Conservation (phyloP, 64 coral and sea anemone species). For the Acropora yongei region DNA sequence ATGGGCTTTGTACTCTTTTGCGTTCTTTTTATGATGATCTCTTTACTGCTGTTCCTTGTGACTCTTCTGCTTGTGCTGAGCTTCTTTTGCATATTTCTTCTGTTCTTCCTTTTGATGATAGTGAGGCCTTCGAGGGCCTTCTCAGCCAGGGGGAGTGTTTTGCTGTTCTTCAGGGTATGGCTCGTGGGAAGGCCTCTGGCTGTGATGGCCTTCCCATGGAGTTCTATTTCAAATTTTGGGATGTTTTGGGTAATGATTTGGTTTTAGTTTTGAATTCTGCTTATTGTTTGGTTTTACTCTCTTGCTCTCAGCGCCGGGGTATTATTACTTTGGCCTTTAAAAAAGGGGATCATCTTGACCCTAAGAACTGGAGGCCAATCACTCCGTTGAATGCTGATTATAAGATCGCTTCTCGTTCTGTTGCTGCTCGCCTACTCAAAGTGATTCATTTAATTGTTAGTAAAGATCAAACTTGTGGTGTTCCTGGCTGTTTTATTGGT, state of each 20-base stretch:
- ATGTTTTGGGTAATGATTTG: not conserved
- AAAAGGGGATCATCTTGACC: conserved; percentile 13
- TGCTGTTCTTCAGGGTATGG: conserved; percentile 41
- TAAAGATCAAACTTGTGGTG: conserved; percentile 46
- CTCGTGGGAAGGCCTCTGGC: conserved; percentile 16
- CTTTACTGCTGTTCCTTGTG: no score
- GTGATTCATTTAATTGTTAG: conserved; percentile 2
- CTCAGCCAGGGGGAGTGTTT: not conserved
- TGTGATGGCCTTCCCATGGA: conserved; percentile 45
- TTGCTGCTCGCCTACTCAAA: not conserved
- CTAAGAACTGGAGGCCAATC: conserved; percentile 6
- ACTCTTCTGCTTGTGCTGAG: no score
- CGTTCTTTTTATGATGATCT: no score
- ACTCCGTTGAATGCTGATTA: conserved; percentile 1
- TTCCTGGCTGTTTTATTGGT: conserved; percentile 39
- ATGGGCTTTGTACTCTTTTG: no score
- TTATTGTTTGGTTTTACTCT: not conserved
- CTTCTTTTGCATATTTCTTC: no score
- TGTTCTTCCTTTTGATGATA: no score
- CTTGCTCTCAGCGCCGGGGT: not conserved
- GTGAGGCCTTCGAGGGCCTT: conserved; percentile 9
- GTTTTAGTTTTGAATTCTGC: conserved; percentile 42
- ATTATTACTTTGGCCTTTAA: not conserved
- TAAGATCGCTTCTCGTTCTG: not conserved
- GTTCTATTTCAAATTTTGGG: conserved; percentile 52